Evolutionary conservation across 2,888 invertebrate genomes (phyloP).

Genomic region (Podotricha telesiphe): DNA sequence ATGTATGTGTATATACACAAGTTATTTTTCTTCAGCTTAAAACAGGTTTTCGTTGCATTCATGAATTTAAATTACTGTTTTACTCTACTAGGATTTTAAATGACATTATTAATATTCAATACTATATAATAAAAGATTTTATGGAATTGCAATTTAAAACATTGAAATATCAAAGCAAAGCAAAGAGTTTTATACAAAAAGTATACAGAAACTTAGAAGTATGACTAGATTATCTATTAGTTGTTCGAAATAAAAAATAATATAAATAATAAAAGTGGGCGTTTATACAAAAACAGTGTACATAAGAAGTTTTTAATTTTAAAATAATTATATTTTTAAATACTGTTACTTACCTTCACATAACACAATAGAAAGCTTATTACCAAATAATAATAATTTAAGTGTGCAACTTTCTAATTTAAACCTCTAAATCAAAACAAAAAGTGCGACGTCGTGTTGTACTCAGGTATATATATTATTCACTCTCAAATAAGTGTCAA

Average conservation of each 20-base stretch:
- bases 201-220: not conserved
- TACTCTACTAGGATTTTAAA: not conserved
- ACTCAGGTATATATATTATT: not conserved
- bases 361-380: slow-evolving; percentile 39
- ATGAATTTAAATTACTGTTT: slow-evolving; percentile 11
- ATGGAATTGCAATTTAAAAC: not conserved
- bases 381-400: slow-evolving; percentile 31
- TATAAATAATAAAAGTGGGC: slow-evolving; percentile 19
- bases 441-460: slow-evolving; percentile 26
- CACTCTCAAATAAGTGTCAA: slow-evolving; percentile 8
- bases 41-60: slow-evolving; percentile 12
- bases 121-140: not conserved
- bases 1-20: too few species aligned
- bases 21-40: not conserved
- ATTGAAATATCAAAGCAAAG: not conserved
- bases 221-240: not conserved
- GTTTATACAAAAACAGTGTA: slow-evolving; percentile 11
- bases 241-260: not conserved
- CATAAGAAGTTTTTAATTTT: not conserved
- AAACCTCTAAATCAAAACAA: slow-evolving; percentile 41
- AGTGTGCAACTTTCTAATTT: slow-evolving; percentile 40
- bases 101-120: not conserved
- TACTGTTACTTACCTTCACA: slow-evolving; percentile 37
- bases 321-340: not conserved
- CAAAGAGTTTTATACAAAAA: not conserved